phyloP scores from a whole-genome alignment of 2,113 vertebrate species.

The Ursus arctos region DNA sequence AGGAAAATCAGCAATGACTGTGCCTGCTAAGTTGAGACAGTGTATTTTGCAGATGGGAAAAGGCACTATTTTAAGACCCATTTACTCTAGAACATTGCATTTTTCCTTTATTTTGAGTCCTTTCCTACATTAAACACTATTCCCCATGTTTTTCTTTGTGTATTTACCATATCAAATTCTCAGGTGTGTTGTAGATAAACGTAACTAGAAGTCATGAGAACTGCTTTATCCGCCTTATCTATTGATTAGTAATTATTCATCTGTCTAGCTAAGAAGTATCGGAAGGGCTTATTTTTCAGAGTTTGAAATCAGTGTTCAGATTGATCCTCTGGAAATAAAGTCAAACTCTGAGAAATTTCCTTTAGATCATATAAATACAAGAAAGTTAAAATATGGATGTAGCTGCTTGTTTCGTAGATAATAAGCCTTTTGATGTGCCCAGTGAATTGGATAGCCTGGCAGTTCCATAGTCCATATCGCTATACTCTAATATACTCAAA shows the following conservation, averaged over 20 bases:
- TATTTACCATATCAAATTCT: neutral
- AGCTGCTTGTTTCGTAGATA: neutral
- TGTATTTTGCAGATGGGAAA: neutral
- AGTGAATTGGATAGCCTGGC: neutral
- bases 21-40: neutral
- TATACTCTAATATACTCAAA: neutral
- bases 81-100: neutral
- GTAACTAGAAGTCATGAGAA: neutral
- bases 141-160: neutral
- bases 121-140: neutral
- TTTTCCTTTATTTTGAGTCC: neutral
- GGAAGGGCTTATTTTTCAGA: neutral
- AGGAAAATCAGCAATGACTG: neutral
- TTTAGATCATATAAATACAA: neutral
- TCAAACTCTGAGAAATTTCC: slow-evolving; percentile 5
- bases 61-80: neutral
- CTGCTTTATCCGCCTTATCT: neutral
- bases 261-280: neutral
- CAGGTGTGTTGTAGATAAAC: neutral
- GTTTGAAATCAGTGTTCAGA: neutral
- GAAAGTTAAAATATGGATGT: neutral
- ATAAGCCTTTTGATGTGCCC: neutral
- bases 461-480: neutral
- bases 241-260: neutral
- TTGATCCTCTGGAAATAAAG: neutral